Evolutionary conservation across 2,113 vertebrate species (phyloP).

Genomic region (Ctenomys sociabilis): DNA sequence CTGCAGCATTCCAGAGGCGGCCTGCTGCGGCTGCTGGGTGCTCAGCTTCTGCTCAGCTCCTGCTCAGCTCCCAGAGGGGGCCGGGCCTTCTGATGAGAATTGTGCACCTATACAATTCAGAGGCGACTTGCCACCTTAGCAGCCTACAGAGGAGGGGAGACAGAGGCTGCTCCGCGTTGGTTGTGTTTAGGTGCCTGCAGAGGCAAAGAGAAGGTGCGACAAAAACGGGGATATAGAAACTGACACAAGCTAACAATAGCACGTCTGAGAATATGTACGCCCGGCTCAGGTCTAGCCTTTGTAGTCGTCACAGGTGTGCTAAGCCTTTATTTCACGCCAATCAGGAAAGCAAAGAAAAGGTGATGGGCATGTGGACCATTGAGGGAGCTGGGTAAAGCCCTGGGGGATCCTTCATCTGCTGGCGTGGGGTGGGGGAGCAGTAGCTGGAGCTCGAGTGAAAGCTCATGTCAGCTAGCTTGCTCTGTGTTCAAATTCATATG

Average conservation of each 20-base stretch:
- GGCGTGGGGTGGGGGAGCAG: too few species aligned
- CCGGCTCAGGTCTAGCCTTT: background rate
- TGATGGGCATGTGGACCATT: background rate
- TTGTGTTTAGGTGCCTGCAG: background rate
- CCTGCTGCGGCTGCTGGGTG: background rate
- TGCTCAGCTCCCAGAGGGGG: background rate
- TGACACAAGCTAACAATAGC: background rate
- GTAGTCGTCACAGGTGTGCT: background rate
- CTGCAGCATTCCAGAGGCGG: background rate
- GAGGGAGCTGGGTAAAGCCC: background rate
- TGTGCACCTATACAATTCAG: too few species aligned
- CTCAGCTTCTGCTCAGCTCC: too few species aligned
- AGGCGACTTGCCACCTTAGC: background rate
- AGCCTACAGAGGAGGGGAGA: background rate
- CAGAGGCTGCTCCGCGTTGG: background rate
- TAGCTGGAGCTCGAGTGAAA: background rate
- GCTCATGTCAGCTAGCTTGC: background rate
- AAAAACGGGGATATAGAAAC: background rate
- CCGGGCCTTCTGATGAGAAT: too few species aligned
- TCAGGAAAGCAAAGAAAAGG: background rate
- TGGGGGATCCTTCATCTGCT: background rate
- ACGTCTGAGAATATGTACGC: background rate
- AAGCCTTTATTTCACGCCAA: background rate
- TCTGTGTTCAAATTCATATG: background rate
- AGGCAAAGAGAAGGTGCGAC: background rate